Evolutionary conservation across 2,113 vertebrate genomes (phyloP), one percentile per base, ranked within the genome.

Genomic region (Bos indicus): DNA sequence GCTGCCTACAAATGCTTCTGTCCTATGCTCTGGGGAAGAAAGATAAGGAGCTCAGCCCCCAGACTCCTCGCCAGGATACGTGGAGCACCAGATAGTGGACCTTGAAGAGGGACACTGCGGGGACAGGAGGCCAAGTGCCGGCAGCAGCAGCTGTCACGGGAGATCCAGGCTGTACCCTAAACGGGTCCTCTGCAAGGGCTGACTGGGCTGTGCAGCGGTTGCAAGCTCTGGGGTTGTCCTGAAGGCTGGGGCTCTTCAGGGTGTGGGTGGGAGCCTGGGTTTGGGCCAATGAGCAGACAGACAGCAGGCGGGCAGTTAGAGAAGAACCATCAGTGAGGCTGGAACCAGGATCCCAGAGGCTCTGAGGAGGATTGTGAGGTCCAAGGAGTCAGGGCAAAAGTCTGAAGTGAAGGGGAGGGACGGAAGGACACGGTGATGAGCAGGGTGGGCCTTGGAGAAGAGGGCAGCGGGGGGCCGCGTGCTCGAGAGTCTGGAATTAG

Each of bases 401-500:
- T 6, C 85, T 10, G 33, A 87, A 54, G 62, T 25, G 7, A 14
- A 46, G 26, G 3, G 81, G n/a, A 56, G 36, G 43, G 40, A 26
- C 17, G 28, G 26, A 16, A n/a, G 84, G 40, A 33, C 6, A 6
- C 6, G 26, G 7, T 28, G 60, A 21, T 5, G n/a, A 48, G 67
- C 26, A 54, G 54, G 43, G 43, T 25, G 6, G 52, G 30, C 30
- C 57, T n/a, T 30, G n/a, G 46, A 21, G 54, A 48, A 83, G 56
- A 60, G 13, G 48, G 11, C 7, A 6, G 25, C 1, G 0, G 54
- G 16, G 11, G 21, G 23, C 78, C 30, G 1, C 0, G 2, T 46
- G 26, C 21, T 9, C 1, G 7, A 57, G 33, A 64, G 36, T 48
- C 48, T 36, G 16, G 77, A 91, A 40, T 71, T 30, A 48, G 33